A percentile compares a stretch with the other conserved stretches of the same genome.
These are phyloP conservation scores for Parapristionchus giblindavisi DNA, from an alignment of 2,888 invertebrate genomes.

Conservation along the genomic window DNA sequence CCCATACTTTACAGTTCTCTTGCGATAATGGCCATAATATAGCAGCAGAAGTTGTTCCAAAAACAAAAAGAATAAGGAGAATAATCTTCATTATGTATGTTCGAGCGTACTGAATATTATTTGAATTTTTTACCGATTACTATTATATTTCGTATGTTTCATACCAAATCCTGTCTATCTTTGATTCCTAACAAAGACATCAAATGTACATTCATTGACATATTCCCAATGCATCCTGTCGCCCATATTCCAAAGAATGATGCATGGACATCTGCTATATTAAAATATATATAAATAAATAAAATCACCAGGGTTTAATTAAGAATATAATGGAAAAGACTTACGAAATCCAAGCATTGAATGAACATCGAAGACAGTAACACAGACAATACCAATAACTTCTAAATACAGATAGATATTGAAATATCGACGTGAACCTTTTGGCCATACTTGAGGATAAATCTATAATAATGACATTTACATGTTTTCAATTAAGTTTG, in stretches of 20 bases:
- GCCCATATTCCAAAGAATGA: conserved; percentile 11
- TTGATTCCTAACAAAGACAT: not conserved
- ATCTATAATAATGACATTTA: too few relatives aligned
- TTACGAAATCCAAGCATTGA: conserved; percentile 4
- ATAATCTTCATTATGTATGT: not conserved
- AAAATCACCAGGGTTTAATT: too few relatives aligned
- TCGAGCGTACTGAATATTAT: conserved; percentile 11
- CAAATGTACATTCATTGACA: not conserved
- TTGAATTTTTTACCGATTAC: not conserved
- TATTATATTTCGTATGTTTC: not conserved
- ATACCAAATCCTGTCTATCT: conserved; percentile 6
- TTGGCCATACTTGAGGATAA: conserved; percentile 3
- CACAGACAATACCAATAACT: not conserved
- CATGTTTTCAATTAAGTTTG: too few relatives aligned
- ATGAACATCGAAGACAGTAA: not conserved
- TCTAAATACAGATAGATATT: not conserved
- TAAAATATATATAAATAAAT: not conserved
- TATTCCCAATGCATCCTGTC: not conserved
- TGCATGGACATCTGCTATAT: not conserved
- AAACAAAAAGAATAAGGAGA: not conserved
- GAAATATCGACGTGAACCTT: not conserved
- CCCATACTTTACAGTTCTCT: not conserved
- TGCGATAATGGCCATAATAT: conserved; percentile 11
- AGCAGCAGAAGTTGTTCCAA: not conserved
- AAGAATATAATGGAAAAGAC: too few relatives aligned